These are phyloP conservation scores for Oncopodura yosiiana DNA, from an alignment of 1,140 invertebrate genomes.

Conservation along the genomic window DNA sequence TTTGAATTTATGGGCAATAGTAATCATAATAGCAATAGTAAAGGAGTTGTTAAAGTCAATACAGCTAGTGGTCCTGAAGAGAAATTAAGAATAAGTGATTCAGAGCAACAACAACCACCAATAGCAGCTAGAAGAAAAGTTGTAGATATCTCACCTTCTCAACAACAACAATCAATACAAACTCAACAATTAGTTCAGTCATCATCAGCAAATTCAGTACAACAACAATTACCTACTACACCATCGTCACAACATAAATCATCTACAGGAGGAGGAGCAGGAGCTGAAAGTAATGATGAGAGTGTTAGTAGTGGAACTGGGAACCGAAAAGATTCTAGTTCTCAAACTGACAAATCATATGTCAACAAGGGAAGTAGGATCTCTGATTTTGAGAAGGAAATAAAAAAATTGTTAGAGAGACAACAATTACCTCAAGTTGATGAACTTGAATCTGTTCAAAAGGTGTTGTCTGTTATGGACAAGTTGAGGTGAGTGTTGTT, in stretches of 20 bases:
- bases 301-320: constrained; percentile 39
- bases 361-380: constrained; percentile 42
- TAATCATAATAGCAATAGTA: constrained; percentile 13
- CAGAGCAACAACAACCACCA: no score
- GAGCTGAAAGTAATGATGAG: constrained; percentile 5
- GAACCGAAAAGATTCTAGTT: constrained; percentile 51
- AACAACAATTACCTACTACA: no score
- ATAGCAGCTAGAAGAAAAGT: not conserved
- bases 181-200: not conserved
- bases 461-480: constrained; percentile 37
- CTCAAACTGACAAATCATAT: constrained; percentile 47
- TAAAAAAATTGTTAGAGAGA: constrained; percentile 61
- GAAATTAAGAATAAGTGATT: no score
- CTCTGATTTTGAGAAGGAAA: constrained; percentile 57
- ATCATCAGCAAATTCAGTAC: not conserved
- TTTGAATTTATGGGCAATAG: constrained; percentile 46
- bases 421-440: constrained; percentile 46
- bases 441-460: constrained; percentile 35
- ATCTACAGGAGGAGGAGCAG: constrained; percentile 1
- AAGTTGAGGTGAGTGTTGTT: constrained; percentile 32
- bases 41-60: not conserved
- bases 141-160: not conserved
- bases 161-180: constrained; percentile 4
- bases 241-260: constrained; percentile 17
- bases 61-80: not conserved